phyloP scores from a whole-genome alignment of 2,888 invertebrate genomes.

The Ophion costatus region DNA sequence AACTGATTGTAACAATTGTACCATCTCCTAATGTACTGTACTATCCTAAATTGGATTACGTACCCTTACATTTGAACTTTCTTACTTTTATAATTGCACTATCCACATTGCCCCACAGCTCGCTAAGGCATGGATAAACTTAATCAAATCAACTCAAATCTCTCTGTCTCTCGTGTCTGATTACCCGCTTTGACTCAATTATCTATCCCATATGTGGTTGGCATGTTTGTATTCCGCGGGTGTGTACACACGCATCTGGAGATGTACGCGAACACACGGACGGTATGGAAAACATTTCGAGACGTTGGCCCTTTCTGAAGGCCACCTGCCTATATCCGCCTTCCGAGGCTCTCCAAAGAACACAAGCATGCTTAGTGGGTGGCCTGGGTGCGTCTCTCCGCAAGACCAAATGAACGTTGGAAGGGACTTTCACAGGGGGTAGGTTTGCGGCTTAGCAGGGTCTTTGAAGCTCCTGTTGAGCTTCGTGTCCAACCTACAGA shows the following conservation, averaged over 20 bases:
- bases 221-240: neutral
- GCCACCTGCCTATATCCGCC: constrained; percentile 79
- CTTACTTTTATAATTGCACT: no score
- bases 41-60: no score
- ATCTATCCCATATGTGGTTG: constrained; percentile 32
- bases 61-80: no score
- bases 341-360: neutral
- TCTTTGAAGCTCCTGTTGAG: constrained; percentile 43
- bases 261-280: neutral
- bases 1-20: no score
- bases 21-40: no score
- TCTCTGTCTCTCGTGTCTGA: constrained; percentile 12
- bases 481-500: constrained; percentile 3
- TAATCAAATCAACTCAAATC: no score
- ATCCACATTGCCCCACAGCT: no score
- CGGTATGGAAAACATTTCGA: constrained; percentile 38
- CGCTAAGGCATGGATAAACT: no score
- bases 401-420: neutral
- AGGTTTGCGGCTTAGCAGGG: constrained; percentile 26
- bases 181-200: constrained; percentile 46
- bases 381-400: neutral
- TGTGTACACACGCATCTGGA: neutral
- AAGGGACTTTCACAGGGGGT: constrained; percentile 21
- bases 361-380: constrained; percentile 32
- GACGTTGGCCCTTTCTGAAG: constrained; percentile 53